These are phyloP conservation scores for Myopa testacea DNA, from an alignment of 2,888 invertebrate genomes.

Conservation along the genomic window DNA sequence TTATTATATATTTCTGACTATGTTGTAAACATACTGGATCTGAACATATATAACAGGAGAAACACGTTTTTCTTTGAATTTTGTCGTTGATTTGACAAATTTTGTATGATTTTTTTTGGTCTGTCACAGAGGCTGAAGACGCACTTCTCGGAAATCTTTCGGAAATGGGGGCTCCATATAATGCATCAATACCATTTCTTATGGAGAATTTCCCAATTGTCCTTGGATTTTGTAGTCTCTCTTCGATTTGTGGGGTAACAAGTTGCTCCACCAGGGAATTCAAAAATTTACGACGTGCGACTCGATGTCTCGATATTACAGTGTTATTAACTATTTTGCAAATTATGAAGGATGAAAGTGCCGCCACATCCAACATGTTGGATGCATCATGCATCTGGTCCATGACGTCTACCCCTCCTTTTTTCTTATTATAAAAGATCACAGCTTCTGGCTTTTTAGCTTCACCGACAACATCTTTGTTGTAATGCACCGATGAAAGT, in stretches of 20 bases:
- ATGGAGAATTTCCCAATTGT: not conserved
- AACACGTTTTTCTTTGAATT: too few species aligned
- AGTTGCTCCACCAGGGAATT: not conserved
- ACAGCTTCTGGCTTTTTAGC: slow-evolving; percentile 22
- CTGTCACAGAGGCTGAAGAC: too few species aligned
- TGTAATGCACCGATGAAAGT: slow-evolving; percentile 7
- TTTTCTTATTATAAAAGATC: slow-evolving; percentile 22
- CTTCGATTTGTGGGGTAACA: not conserved
- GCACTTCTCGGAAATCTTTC: too few species aligned
- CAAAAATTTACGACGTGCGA: not conserved
- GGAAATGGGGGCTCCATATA: too few species aligned
- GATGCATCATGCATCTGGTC: slow-evolving; percentile 35
- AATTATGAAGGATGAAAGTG: not conserved
- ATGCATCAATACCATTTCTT: too few species aligned
- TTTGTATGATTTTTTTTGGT: too few species aligned
- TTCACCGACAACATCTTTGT: not conserved
- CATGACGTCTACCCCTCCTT: too few species aligned
- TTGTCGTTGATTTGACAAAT: too few species aligned
- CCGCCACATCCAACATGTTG: not conserved
- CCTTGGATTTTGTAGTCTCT: not conserved
- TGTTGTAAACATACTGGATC: too few species aligned
- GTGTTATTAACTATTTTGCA: not conserved
- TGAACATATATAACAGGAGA: too few species aligned
- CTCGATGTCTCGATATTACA: not conserved
- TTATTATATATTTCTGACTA: too few species aligned